Conservation (phyloP, 2,113 vertebrate species). For the Brachionichthys hirsutus region DNA sequence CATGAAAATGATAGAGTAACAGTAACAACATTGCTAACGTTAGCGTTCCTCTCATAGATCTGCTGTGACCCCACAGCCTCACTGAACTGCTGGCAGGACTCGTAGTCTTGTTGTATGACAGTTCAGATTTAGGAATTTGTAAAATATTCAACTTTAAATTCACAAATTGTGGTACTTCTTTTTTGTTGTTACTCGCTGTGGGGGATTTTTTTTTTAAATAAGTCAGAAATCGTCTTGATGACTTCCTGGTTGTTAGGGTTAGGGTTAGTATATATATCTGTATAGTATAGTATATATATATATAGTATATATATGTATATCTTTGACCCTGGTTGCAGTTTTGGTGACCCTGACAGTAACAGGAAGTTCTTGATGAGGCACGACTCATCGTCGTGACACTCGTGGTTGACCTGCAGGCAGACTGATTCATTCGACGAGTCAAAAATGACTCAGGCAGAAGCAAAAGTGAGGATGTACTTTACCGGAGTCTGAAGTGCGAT, state of each 20-base stretch:
- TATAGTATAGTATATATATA: too few species aligned
- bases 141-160: too few species aligned
- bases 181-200: too few species aligned
- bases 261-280: background rate
- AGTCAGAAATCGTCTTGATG: too few species aligned
- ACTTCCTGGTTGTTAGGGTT: too few species aligned
- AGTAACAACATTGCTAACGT: too few species aligned
- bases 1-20: too few species aligned
- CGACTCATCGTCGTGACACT: conserved; percentile 47
- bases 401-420: conserved; percentile 14
- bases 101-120: background rate
- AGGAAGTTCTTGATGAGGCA: background rate
- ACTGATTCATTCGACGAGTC: conserved; percentile 35
- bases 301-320: background rate
- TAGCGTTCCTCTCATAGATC: too few species aligned
- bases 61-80: too few species aligned
- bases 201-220: too few species aligned
- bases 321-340: background rate
- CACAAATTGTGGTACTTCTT: too few species aligned
- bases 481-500: conserved; percentile 4
- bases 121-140: background rate
- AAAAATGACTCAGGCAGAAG: conserved; percentile 13
- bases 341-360: background rate
- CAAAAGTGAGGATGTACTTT: background rate
- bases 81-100: background rate